These are phyloP conservation scores for Vanessa tameamea DNA, from an alignment of 1,140 invertebrate genomes.

Conservation along the genomic window DNA sequence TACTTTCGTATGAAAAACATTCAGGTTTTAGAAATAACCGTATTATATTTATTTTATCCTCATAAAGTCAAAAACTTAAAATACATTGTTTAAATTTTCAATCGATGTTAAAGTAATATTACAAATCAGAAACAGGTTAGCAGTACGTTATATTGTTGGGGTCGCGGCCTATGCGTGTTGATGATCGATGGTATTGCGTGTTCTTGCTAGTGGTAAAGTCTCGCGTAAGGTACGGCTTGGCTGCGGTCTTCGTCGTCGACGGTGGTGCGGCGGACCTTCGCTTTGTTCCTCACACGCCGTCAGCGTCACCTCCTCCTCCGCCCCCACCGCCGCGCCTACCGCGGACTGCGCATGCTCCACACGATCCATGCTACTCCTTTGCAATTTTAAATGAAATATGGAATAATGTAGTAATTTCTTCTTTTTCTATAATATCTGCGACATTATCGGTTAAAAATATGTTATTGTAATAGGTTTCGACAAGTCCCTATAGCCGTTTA, in stretches of 20 bases:
- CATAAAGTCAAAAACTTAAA: no score
- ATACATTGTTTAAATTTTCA: background rate
- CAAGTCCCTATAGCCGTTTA: background rate
- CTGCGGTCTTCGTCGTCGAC: constrained; percentile 50
- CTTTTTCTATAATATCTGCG: background rate
- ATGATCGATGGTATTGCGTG: constrained; percentile 76
- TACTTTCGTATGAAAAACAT: no score
- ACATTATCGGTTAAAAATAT: background rate
- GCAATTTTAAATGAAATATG: constrained; percentile 63
- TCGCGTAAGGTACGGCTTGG: constrained; percentile 49
- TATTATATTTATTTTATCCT: no score
- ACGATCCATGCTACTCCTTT: constrained; percentile 58
- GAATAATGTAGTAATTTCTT: constrained; percentile 11
- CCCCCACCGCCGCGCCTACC: constrained; percentile 66
- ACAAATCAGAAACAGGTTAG: constrained; percentile 42
- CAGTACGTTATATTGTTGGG: constrained; percentile 45
- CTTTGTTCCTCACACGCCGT: constrained; percentile 63
- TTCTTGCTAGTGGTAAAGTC: constrained; percentile 51
- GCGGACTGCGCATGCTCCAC: constrained; percentile 63
- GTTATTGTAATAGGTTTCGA: background rate
- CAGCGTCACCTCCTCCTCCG: constrained; percentile 51
- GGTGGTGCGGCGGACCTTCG: constrained; percentile 52
- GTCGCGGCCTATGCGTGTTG: constrained; percentile 60
- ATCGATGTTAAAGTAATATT: background rate
- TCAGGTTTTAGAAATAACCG: no score